Evolutionary conservation across 2,888 invertebrate genomes (phyloP), one percentile per base, ranked within the genome.

Genomic region (Rhodophaea formosa): DNA sequence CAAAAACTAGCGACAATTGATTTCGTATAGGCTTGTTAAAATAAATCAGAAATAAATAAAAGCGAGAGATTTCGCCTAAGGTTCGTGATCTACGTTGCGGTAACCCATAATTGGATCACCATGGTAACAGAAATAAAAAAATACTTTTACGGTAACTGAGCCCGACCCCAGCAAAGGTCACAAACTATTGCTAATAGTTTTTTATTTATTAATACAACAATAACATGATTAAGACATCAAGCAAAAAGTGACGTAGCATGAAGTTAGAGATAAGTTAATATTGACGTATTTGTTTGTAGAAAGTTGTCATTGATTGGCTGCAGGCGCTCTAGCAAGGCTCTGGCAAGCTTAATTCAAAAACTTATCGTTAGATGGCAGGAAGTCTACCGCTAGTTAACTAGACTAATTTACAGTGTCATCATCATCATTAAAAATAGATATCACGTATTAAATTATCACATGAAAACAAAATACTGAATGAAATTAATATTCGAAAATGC

Each of bases 121-220:
- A 30, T 32, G 49, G 30, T 15, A n/a, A 39, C 39, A 39, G 12
- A 39, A 39, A 39, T 5, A 15, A 56, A 49, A 55, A 29, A 39
- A 47, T 39, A 35, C 42, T 7, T 53, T 43, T 53, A 56, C 56
- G 56, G 54, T 42, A 23, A 49, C 47, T 56, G 56, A 35, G 14
- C 14, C 8, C 35, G 56, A 56, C 56, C 56, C 56, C 42, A 15
- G 30, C 29, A 29, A 35, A 56, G 56, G 56, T 56, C 29, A 29
- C 8, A 32, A 8, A 15, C 49, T 49, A 32, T 49, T 49, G 49
- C 30, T 49, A 12, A 3, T 39, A 39, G 32, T 10, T 10, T 49
- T 30, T 49, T 49, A 15, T 23, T 10, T 8, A 32, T 49, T 49
- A 39, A 39, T 12, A 12, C n/a, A 3, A n/a, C 39, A 39, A 39